Evolutionary conservation across 2,797 vertebrate species (phyloP).

Genomic region (Malacoraja senta): DNA sequence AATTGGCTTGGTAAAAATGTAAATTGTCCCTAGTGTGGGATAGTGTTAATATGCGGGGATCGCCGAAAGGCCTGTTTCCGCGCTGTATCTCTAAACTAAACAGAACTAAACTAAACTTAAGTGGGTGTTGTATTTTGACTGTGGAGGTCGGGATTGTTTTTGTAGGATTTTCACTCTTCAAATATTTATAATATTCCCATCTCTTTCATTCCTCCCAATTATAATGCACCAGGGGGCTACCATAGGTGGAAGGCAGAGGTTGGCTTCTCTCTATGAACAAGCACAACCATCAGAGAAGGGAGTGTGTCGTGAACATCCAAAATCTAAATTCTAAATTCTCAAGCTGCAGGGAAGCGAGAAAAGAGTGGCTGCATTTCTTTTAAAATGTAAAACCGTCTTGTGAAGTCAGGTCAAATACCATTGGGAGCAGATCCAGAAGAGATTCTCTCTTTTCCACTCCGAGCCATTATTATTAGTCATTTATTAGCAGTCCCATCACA

Average conservation of each 20-base stretch:
- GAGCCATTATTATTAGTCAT: constrained; percentile 18
- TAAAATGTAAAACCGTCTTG: constrained; percentile 31
- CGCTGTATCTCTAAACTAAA: too few relatives aligned
- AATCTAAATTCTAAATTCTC: background rate
- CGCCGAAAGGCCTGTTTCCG: too few relatives aligned
- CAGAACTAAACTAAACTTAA: too few relatives aligned
- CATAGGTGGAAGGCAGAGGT: background rate
- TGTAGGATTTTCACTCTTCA: background rate
- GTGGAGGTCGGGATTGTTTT: background rate
- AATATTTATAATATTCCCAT: background rate
- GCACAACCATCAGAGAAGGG: background rate
- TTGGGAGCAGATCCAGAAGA: background rate
- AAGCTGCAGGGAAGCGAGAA: background rate
- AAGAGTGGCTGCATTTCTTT: background rate
- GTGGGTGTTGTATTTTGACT: too few relatives aligned
- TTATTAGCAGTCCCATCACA: constrained; percentile 20
- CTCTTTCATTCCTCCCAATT: background rate
- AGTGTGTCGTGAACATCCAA: background rate
- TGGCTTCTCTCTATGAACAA: background rate
- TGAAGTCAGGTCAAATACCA: constrained; percentile 9
- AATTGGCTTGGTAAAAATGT: too few relatives aligned
- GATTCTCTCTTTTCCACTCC: background rate
- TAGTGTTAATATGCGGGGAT: too few relatives aligned
- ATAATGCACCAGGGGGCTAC: background rate
- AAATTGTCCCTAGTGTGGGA: too few relatives aligned